A percentile compares a stretch with the other conserved stretches of the same genome.
Conservation (phyloP, 1,140 invertebrate species). For the Hycleus cichorii region DNA sequence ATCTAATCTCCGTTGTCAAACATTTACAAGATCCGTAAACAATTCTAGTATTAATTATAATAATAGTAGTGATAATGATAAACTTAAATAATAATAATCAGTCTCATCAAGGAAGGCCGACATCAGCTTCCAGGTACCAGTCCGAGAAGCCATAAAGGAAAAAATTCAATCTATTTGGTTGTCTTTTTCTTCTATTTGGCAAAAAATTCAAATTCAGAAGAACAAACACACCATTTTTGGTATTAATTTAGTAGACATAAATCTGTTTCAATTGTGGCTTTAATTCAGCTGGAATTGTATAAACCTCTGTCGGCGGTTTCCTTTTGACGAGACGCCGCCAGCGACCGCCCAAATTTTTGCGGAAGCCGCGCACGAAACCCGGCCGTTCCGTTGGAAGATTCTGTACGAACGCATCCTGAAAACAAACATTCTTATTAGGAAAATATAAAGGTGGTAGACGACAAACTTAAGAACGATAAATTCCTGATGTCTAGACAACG, state of each 20-base stretch:
- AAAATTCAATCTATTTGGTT: neutral
- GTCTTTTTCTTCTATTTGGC: neutral
- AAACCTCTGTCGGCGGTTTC: conserved; percentile 69
- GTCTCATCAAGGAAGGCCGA: conserved; percentile 25
- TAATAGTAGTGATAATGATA: conserved; percentile 5
- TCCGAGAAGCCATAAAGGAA: conserved; percentile 8
- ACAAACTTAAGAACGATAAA: too few relatives aligned
- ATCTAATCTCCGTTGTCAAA: conserved; percentile 17
- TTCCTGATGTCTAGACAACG: too few relatives aligned
- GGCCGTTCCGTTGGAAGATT: conserved; percentile 60
- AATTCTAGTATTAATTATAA: neutral
- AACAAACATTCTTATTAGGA: conserved; percentile 33
- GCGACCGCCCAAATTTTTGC: conserved; percentile 72
- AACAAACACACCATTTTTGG: neutral
- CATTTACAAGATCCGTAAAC: conserved; percentile 3
- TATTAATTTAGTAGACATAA: conserved; percentile 63
- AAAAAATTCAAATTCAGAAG: neutral
- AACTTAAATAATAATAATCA: conserved; percentile 19
- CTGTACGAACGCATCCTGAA: conserved; percentile 68
- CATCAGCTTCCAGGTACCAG: conserved; percentile 7
- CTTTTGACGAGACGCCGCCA: conserved; percentile 73
- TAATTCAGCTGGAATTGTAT: conserved; percentile 76
- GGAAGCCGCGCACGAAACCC: conserved; percentile 66
- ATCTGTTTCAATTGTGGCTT: conserved; percentile 82
- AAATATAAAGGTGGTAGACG: too few relatives aligned